These are phyloP conservation scores for Microctenopoma stevenorrisi DNA, from an alignment of 2,797 vertebrate genomes.

Conservation along the genomic window DNA sequence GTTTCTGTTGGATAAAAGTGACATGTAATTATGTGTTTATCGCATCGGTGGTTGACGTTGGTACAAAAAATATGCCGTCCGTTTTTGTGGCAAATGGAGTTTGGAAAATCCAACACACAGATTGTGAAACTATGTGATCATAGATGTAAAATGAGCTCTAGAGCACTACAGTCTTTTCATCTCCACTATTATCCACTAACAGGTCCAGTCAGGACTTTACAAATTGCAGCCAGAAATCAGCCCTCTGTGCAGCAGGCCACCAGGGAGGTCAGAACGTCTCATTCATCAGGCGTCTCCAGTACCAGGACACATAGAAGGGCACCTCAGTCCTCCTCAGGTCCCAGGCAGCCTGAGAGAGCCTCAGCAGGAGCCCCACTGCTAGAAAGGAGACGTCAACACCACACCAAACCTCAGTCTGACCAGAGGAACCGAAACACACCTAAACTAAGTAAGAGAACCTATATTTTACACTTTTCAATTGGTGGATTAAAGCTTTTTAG, in stretches of 20 bases:
- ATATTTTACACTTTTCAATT: constrained; percentile 4
- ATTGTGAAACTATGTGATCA: constrained; percentile 15
- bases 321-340: constrained; percentile 87
- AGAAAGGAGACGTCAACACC: constrained; percentile 84
- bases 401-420: constrained; percentile 86
- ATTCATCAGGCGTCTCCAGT: constrained; percentile 68
- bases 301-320: constrained; percentile 82
- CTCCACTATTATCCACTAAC: constrained; percentile 24
- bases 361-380: constrained; percentile 74
- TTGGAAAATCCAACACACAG: constrained; percentile 15
- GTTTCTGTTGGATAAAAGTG: constrained; percentile 20
- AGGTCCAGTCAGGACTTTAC: constrained; percentile 58
- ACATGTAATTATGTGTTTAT: constrained; percentile 44
- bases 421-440: constrained; percentile 85
- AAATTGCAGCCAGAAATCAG: constrained; percentile 46
- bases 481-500: constrained; percentile 13
- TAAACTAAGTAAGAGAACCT: constrained; percentile 88
- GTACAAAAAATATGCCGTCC: constrained; percentile 17
- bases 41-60: constrained; percentile 2
- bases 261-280: constrained; percentile 79
- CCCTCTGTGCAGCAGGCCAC: constrained; percentile 58
- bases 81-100: constrained; percentile 22
- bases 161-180: constrained; percentile 21
- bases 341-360: constrained; percentile 84
- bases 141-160: constrained; percentile 18